Evolutionary conservation across 2,888 invertebrate species (phyloP), one percentile per base, ranked within the genome.

Genomic region (Leptinotarsa haldemani): DNA sequence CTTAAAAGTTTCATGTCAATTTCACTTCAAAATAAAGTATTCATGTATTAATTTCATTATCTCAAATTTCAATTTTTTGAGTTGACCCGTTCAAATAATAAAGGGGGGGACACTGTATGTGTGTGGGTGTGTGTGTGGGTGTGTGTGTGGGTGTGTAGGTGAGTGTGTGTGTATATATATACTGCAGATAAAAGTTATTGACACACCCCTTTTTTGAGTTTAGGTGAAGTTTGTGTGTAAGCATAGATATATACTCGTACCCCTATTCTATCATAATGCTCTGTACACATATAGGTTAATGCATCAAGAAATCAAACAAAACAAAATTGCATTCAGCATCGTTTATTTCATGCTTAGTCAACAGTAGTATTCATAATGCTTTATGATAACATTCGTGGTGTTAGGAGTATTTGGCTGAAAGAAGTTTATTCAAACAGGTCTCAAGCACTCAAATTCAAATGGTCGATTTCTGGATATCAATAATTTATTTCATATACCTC

Each of bases 271-370:
- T 64, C 48, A 52, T 12, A 50, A 64, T 30, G 53, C 16, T 65
- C 48, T 40, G 52, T 58, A 69, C 47, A 64, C n/a, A 67, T 47
- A 64, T 56, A 63, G 67, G 61, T 74, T 63, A 50, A 70, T 70
- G 61, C 70, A 74, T 67, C 40, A 50, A 65, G 52, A 73, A 74
- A 67, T 67, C 66, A 70, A 74, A 70, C 66, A 18, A 70, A 70
- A 61, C 16, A 52, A 53, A 74, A 25, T 74, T 74, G 67, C 74
- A 74, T 56, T 50, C 63, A 64, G 53, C 69, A 47, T 74, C 64
- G 25, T 73, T 74, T 74, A 74, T 75, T 75, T 65, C 74, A 74
- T 74, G 74, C 74, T 46, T 50, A 47, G 68, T 67, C 71, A 63
- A 65, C 15, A 74, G 61, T 61, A 30, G 61, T 61, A 61, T 61